Conservation (phyloP, 2,113 vertebrate genomes). For the Octodon degus region DNA sequence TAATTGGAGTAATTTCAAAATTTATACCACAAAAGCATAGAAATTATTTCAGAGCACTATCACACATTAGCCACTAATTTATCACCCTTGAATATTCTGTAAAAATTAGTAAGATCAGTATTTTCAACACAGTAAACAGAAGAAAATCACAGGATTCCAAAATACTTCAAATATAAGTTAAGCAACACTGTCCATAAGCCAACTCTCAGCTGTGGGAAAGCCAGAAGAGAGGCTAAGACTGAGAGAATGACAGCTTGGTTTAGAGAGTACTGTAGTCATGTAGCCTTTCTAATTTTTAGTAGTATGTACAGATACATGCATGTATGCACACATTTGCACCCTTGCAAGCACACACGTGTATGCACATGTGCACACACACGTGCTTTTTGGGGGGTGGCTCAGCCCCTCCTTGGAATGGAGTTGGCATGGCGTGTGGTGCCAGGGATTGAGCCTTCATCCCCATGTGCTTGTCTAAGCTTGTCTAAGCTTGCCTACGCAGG, state of each 20-base stretch:
- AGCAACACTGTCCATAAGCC: not conserved
- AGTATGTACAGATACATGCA: not conserved
- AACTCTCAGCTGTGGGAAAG: not conserved
- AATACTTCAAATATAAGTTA: not conserved
- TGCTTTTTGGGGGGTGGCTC: too few relatives aligned
- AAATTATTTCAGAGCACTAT: not conserved
- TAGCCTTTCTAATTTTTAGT: not conserved
- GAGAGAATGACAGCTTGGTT: not conserved
- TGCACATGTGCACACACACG: not conserved
- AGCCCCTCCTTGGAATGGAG: too few relatives aligned
- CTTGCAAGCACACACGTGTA: too few relatives aligned
- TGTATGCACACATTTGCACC: not conserved
- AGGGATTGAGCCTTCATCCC: too few relatives aligned
- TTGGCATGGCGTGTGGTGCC: too few relatives aligned
- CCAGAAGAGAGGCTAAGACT: not conserved
- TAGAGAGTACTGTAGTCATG: not conserved
- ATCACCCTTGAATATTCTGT: not conserved
- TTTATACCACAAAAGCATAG: not conserved
- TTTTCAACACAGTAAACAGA: not conserved
- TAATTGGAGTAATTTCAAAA: not conserved
- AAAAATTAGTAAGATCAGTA: slow-evolving; percentile 1
- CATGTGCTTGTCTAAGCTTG: too few relatives aligned
- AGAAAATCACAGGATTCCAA: not conserved
- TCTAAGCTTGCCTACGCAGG: too few relatives aligned
- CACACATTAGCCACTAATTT: not conserved